phyloP scores from a whole-genome alignment of 2,888 invertebrate species.

The Conomelus anceps region DNA sequence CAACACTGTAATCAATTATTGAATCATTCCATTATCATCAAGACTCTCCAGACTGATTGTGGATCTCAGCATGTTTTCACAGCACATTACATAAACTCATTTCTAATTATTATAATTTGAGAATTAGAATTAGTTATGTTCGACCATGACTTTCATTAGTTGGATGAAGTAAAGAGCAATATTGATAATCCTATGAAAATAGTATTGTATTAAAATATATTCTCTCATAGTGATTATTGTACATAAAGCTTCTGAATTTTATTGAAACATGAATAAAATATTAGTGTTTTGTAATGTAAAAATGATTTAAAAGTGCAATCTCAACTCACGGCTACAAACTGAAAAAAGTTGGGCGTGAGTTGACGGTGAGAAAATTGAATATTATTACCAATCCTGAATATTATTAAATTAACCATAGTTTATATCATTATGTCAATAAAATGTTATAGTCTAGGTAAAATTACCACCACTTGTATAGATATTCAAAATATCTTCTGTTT shows the following conservation, averaged over 20 bases:
- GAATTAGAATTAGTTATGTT: not conserved
- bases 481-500: not conserved
- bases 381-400: not conserved
- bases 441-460: not conserved
- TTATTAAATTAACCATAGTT: not conserved
- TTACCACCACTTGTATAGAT: not conserved
- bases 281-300: not conserved
- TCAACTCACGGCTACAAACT: not conserved
- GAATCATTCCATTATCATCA: not conserved
- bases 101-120: not conserved
- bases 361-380: not conserved
- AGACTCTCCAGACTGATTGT: not conserved
- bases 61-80: not conserved
- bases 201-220: not conserved
- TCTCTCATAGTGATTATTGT: not conserved
- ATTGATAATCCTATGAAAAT: not conserved
- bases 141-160: not conserved
- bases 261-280: too few relatives aligned
- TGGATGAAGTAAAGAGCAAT: not conserved
- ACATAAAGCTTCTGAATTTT: too few relatives aligned
- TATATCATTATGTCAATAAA: not conserved
- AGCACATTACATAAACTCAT: not conserved
- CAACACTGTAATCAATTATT: not conserved
- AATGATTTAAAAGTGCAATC: not conserved
- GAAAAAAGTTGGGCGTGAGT: not conserved